Evolutionary conservation across 2,113 vertebrate genomes (phyloP), one percentile per base, ranked within the genome.

Genomic region (Pomatostomus ruficeps): DNA sequence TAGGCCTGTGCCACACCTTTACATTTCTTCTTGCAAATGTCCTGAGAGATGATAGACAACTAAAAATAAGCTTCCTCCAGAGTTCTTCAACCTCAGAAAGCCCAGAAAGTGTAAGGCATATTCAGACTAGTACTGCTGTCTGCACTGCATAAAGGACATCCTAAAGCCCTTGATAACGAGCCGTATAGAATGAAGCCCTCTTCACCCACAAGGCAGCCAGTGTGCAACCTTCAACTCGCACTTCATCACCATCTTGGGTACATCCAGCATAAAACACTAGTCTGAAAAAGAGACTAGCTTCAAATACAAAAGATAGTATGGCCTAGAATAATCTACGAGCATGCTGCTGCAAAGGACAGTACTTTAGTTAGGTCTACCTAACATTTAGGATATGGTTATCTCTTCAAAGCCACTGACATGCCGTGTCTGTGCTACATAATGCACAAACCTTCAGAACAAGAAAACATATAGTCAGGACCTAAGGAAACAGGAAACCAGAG

Each of bases 181-280:
- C 23, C 23, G 8, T 3, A 12, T 22, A 19, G 25, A 43, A 19
- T 1, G 0, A 55, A 71, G 28, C 9, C 10, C 9, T 33, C 35
- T 58, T 42, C 23, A 28, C 14, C 51, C 18, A 45, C 25, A 42
- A 16, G 29, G 25, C 14, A 62, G 46, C 4, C 51, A 35, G 11
- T 6, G 8, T 16, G 25, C 28, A 66, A 22, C 12, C 6, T 55
- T 71, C 11, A 35, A 24, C 15, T 65, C 33, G 55, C 22, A 43
- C 40, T 28, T 88, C 36, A 43, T 61, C 25, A 61, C 22, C 1
- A 1, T 18, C 28, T 75, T 66, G 11, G 40, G 21, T 36, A 61
- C 29, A 45, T 11, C 42, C 28, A 46, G 11, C 40, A 29, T 26
- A 38, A 54, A 84, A 43, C 10, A 35, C 3, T 52, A 31, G 3